Percentiles rank a stretch among this genome's conserved stretches.
Conservation (phyloP, 2,888 invertebrate species). For the Macrosiphum euphorbiae region DNA sequence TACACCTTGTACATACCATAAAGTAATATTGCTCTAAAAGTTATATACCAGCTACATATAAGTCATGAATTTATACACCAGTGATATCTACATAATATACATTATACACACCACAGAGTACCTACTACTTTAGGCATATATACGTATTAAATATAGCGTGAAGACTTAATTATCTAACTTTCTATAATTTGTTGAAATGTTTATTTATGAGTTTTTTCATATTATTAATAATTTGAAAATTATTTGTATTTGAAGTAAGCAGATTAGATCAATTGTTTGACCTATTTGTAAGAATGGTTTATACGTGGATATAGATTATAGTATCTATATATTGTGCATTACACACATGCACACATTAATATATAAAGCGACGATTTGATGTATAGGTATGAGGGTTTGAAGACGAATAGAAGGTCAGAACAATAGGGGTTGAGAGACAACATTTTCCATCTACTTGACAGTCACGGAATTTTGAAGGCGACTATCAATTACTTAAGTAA, state of each 20-base stretch:
- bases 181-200: neutral
- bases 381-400: neutral
- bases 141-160: neutral
- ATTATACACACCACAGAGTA: no score
- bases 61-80: no score
- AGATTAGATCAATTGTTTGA: neutral
- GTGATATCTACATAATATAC: no score
- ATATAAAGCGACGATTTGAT: neutral
- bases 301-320: neutral
- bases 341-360: neutral
- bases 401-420: neutral
- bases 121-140: neutral
- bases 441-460: slow-evolving; percentile 3
- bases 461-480: neutral
- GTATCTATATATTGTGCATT: neutral
- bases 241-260: neutral
- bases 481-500: neutral
- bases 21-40: no score
- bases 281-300: neutral
- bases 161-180: neutral
- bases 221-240: neutral
- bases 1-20: no score
- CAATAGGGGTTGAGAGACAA: neutral
- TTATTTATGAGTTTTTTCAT: neutral
- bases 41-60: no score